Conservation (phyloP, 2,113 vertebrate species). For the Pionites leucogaster region DNA sequence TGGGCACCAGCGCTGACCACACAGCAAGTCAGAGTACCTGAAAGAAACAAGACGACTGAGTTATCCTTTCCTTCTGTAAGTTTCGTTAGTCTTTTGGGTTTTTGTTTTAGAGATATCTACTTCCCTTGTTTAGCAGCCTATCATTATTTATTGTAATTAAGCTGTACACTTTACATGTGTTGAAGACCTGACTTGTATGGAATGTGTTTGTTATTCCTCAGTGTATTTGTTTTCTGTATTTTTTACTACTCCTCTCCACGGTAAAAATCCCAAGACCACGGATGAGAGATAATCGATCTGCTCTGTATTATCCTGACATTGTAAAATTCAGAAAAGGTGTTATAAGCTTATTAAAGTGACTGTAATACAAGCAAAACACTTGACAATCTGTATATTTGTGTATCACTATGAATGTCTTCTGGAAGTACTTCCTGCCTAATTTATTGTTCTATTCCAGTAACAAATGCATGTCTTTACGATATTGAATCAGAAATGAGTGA, state of each 20-base stretch:
- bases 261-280: background rate
- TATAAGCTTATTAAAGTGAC: background rate
- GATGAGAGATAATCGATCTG: background rate
- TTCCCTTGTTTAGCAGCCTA: background rate
- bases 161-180: fast-evolving
- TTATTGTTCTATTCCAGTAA: background rate
- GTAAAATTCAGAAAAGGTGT: background rate
- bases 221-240: background rate
- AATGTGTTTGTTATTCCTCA: background rate
- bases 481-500: background rate
- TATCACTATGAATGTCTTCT: background rate
- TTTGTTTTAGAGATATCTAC: background rate
- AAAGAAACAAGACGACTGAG: background rate
- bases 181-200: fast-evolving
- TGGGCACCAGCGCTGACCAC: fast-evolving
- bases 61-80: background rate
- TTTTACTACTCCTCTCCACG: background rate
- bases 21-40: background rate
- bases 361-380: background rate
- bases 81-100: background rate
- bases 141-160: background rate
- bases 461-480: background rate
- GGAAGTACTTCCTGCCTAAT: background rate
- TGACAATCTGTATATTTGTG: background rate
- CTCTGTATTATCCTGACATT: background rate